A percentile compares a stretch with the other conserved stretches of the same genome.
These are phyloP conservation scores for Pomatorhinus ruficollis DNA, from an alignment of 2,113 vertebrate genomes.

Conservation along the genomic window DNA sequence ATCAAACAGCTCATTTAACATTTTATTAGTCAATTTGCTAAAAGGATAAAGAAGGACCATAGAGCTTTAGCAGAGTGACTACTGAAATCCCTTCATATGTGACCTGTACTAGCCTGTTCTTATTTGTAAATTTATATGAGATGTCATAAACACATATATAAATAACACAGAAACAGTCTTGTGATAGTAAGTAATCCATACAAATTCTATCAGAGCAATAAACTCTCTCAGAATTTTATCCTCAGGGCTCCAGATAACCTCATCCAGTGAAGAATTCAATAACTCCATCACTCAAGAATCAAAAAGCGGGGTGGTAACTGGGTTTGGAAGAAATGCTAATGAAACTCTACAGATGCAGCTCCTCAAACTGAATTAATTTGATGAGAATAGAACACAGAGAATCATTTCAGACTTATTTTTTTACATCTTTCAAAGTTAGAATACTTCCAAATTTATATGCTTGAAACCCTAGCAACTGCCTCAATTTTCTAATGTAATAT, in stretches of 20 bases:
- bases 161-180: slow-evolving; percentile 57
- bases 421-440: neutral
- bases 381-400: slow-evolving; percentile 31
- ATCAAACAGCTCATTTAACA: neutral
- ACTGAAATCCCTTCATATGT: slow-evolving; percentile 9
- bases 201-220: slow-evolving; percentile 61
- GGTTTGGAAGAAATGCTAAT: slow-evolving; percentile 22
- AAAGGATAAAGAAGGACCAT: neutral
- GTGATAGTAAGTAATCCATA: slow-evolving; percentile 57
- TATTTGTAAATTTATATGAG: slow-evolving; percentile 54
- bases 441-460: slow-evolving; percentile 41
- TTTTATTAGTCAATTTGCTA: neutral
- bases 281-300: slow-evolving; percentile 15
- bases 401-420: slow-evolving; percentile 43
- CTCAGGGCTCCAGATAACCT: slow-evolving; percentile 9
- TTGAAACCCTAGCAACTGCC: slow-evolving; percentile 4
- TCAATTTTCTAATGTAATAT: slow-evolving; percentile 46
- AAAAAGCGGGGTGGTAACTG: neutral
- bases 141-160: slow-evolving; percentile 11
- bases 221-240: slow-evolving; percentile 34
- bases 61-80: neutral
- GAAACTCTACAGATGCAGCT: slow-evolving; percentile 49
- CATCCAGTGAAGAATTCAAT: slow-evolving; percentile 11
- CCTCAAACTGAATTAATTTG: slow-evolving; percentile 60
- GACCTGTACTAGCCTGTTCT: neutral